Conservation (phyloP, 2,797 vertebrate species). For the Gadopsis bispinosus region DNA sequence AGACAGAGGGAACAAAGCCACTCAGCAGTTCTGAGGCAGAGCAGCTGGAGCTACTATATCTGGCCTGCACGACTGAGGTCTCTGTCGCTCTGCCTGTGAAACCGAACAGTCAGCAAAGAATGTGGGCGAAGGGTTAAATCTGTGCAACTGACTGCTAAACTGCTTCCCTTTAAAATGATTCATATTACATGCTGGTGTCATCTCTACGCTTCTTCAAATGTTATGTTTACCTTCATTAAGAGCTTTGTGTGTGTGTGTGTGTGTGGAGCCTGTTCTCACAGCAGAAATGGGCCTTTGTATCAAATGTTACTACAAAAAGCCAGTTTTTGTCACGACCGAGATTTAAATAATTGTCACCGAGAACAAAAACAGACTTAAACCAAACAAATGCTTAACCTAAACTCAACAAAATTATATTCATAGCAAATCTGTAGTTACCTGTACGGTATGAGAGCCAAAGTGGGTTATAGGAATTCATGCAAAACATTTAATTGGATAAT, state of each 20-base stretch:
- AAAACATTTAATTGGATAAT: neutral
- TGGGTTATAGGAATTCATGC: neutral
- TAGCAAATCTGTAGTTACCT: neutral
- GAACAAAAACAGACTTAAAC: neutral
- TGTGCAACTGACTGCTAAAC: neutral
- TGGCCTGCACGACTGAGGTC: conserved; percentile 9
- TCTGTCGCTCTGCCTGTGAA: neutral
- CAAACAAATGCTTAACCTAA: neutral
- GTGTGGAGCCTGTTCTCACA: neutral
- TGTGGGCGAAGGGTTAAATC: neutral
- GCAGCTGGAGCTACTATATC: conserved; percentile 64
- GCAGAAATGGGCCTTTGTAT: neutral
- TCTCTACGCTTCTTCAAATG: neutral
- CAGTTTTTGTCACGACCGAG: neutral
- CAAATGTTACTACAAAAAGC: neutral
- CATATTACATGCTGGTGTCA: neutral
- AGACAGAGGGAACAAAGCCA: conserved; percentile 49
- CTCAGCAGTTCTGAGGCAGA: conserved; percentile 73
- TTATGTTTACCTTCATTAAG: conserved; percentile 1
- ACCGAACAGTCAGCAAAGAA: conserved; percentile 28
- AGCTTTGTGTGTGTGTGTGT: neutral
- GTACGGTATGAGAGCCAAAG: too few relatives aligned
- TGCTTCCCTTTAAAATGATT: neutral
- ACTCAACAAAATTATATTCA: conserved; percentile 5
- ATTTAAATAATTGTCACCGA: conserved; percentile 17